Evolutionary conservation across 2,888 invertebrate species (phyloP).

Genomic region (Nomada ferruginata): DNA sequence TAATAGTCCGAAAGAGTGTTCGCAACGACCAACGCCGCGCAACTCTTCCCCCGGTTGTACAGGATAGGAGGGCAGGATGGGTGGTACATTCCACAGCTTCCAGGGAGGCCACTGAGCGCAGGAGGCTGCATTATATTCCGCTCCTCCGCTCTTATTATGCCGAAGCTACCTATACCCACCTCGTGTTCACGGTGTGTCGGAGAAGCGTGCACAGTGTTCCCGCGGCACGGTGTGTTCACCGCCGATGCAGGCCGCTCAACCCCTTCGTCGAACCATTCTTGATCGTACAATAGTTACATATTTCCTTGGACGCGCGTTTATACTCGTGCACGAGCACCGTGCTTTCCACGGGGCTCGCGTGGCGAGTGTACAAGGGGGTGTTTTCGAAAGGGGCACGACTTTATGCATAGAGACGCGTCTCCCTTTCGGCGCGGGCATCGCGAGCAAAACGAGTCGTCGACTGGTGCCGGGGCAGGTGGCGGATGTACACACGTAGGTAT

Average conservation of each 20-base stretch:
- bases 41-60: conserved; percentile 18
- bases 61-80: conserved; percentile 50
- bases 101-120: conserved; percentile 70
- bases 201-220: neutral
- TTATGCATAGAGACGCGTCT: neutral
- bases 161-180: conserved; percentile 56
- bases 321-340: neutral
- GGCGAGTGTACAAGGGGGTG: neutral
- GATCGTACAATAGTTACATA: conserved; percentile 12
- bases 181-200: conserved; percentile 24
- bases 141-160: conserved; percentile 75
- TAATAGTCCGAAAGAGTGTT: conserved; percentile 66
- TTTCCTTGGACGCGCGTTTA: conserved; percentile 27
- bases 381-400: conserved; percentile 1
- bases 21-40: conserved; percentile 51
- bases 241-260: conserved; percentile 16
- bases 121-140: conserved; percentile 71
- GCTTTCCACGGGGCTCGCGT: neutral
- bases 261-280: conserved; percentile 14
- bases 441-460: conserved; percentile 5
- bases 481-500: neutral
- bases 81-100: conserved; percentile 77
- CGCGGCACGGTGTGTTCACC: neutral
- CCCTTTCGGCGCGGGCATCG: neutral
- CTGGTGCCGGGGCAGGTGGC: neutral